Conservation (phyloP, 2,113 vertebrate species). For the Aegotheles bennettii region DNA sequence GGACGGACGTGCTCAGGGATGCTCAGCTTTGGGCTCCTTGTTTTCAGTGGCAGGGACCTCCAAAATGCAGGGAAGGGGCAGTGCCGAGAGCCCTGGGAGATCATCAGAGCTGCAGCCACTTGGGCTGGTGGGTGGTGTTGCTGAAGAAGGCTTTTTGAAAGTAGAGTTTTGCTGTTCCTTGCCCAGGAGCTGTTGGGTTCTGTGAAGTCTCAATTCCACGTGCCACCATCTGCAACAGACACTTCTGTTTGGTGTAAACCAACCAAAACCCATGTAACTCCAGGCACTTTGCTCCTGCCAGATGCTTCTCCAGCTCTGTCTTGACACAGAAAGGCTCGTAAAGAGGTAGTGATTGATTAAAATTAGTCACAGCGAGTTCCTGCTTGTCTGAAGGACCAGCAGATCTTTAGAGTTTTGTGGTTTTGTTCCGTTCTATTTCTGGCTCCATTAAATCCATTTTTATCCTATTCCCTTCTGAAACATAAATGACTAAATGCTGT, state of each 20-base stretch:
- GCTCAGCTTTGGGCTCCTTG: background rate
- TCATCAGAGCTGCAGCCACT: rapidly evolving
- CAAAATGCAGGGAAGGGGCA: background rate
- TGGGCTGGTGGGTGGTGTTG: background rate
- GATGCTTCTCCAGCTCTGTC: background rate
- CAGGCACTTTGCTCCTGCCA: background rate
- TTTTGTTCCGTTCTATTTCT: background rate
- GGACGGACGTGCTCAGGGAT: background rate
- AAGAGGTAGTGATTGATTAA: background rate
- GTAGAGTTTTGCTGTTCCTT: background rate
- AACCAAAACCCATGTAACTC: background rate
- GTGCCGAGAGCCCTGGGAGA: background rate
- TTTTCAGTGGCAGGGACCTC: background rate
- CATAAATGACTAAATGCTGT: background rate
- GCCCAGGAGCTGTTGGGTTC: background rate
- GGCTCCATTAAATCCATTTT: constrained; percentile 16
- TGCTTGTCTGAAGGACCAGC: background rate
- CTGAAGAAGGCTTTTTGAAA: background rate
- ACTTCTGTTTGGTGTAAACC: background rate
- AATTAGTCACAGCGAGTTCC: background rate
- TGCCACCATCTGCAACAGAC: background rate
- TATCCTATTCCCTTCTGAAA: background rate
- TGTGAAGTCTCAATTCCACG: rapidly evolving
- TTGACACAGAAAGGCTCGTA: background rate
- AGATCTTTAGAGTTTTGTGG: background rate